Evolutionary conservation across 2,113 vertebrate genomes (phyloP), one percentile per base, ranked within the genome.

Genomic region (Poecile atricapillus): DNA sequence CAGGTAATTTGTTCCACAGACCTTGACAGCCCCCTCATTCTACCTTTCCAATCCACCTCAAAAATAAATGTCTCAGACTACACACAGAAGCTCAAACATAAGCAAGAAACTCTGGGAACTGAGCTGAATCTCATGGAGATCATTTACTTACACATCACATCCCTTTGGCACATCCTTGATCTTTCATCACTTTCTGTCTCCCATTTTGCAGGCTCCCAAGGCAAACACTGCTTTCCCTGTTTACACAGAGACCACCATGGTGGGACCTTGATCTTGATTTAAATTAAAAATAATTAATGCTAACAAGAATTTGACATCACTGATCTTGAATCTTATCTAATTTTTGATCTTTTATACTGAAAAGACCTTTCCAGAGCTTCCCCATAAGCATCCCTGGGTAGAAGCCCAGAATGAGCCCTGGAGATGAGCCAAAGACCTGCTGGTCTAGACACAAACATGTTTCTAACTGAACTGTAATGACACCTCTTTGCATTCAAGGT

Each of bases 261-360:
- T 2, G 18, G 52, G 33, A 70, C 41, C 60, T 90, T 60, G 44
- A 71, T 92, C 78, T 85, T 75, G 64, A 83, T 62, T 78, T 78
- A 59, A 95, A 94, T 96, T 80, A 92, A 75, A 63, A 87, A 78
- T 87, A 91, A 91, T 93, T 89, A 92, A 58, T 63, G 28, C 18
- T 76, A 82, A 78, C 13, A 46, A 56, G 73, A 81, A 56, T 86
- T 83, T 87, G n/a, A 28, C 56, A 89, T 67, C 30, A 63, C 52
- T 63, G 39, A 58, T 78, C 87, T 83, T 92, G 74, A 87, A 64
- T 89, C n/a, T 79, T 31, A 60, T 22, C 43, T 43, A 46, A 0
- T 46, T 94, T 93, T 35, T 23, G 15, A 68, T 87, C 56, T 81
- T 90, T 75, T 31, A 11, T 68, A 46, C 49, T 81, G 73, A 86